These are phyloP conservation scores for Neotragus pygmaeus DNA, from an alignment of 2,113 vertebrate species.

Conservation along the genomic window DNA sequence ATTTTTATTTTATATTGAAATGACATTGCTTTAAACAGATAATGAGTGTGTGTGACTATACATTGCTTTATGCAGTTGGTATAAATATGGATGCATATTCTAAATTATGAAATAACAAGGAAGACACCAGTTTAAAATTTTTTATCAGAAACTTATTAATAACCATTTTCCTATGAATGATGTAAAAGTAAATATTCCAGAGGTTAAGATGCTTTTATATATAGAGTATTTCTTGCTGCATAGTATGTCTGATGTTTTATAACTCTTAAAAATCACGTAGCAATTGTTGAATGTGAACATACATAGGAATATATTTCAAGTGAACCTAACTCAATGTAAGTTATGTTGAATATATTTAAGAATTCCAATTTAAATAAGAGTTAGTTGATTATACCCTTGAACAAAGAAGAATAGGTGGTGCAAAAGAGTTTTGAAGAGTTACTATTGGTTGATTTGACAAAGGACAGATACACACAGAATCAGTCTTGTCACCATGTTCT, in stretches of 20 bases:
- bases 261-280: background rate
- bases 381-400: background rate
- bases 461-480: background rate
- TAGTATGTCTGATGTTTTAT: background rate
- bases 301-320: background rate
- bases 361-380: background rate
- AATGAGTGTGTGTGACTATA: background rate
- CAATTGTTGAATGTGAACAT: background rate
- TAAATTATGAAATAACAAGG: background rate
- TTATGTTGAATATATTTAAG: background rate
- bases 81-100: background rate
- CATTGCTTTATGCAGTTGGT: background rate
- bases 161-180: background rate
- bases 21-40: background rate
- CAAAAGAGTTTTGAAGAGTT: background rate
- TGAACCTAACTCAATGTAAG: background rate
- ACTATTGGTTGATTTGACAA: background rate
- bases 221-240: background rate
- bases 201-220: background rate
- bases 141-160: background rate
- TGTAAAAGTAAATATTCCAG: background rate
- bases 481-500: background rate
- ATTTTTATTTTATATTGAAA: background rate
- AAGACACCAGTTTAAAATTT: background rate
- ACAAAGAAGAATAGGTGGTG: background rate